phyloP scores from a whole-genome alignment of 2,797 vertebrate genomes.

The Anomalospiza imberbis region DNA sequence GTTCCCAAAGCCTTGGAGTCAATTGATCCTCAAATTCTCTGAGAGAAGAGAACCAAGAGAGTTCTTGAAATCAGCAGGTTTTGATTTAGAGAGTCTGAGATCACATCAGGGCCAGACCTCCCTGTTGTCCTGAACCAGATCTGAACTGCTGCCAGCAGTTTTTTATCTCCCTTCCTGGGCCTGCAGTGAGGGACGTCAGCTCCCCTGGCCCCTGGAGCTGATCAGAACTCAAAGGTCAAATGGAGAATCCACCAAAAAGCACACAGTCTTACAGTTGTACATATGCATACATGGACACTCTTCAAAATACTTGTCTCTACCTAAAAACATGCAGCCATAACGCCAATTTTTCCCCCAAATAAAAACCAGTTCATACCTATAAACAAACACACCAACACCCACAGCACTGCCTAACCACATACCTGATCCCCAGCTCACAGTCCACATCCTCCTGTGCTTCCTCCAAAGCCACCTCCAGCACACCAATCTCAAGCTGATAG shows the following conservation, averaged over 20 bases:
- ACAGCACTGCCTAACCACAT: neutral
- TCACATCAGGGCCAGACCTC: neutral
- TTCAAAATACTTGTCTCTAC: neutral
- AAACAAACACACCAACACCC: neutral
- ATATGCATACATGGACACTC: neutral
- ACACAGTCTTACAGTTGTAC: neutral
- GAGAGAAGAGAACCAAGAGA: neutral
- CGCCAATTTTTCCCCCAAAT: neutral
- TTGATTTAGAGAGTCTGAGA: neutral
- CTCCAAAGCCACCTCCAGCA: constrained; percentile 8
- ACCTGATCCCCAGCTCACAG: neutral
- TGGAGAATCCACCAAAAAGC: neutral
- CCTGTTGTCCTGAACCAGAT: neutral
- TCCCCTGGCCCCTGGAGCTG: neutral
- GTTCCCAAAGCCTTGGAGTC: neutral
- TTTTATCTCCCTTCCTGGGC: neutral
- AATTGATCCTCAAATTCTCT: neutral
- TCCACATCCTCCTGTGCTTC: neutral
- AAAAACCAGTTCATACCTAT: neutral
- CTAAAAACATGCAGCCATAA: neutral
- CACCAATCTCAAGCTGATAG: neutral
- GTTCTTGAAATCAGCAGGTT: neutral
- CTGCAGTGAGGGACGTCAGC: neutral
- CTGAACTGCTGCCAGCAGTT: neutral
- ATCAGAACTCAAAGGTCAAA: neutral